Percentiles rank a stretch among this genome's conserved stretches.
These are phyloP conservation scores for Harmothoe impar DNA, from an alignment of 2,888 invertebrate genomes.

Conservation along the genomic window DNA sequence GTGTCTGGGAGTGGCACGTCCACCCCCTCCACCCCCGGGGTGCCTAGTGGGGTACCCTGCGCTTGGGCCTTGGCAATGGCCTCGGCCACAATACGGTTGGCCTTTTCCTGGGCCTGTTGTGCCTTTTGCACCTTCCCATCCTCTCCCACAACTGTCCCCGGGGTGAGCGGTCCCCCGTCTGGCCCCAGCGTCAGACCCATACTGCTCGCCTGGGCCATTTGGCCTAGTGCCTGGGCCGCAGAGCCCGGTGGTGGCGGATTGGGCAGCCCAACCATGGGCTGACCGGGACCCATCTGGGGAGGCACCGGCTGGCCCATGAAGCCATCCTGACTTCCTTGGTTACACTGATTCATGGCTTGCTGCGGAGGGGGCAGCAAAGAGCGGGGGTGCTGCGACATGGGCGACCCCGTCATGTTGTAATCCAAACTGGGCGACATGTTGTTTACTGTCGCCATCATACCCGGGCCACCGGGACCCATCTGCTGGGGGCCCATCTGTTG, in stretches of 20 bases:
- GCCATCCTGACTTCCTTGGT: too few relatives aligned
- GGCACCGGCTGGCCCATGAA: slow-evolving; percentile 33
- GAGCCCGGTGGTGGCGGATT: neutral
- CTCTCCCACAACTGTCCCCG: neutral
- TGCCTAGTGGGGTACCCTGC: slow-evolving; percentile 72
- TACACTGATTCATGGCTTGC: neutral
- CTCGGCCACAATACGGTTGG: slow-evolving; percentile 77
- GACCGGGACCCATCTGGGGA: slow-evolving; percentile 44
- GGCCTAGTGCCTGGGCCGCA: slow-evolving; percentile 28
- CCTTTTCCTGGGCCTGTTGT: slow-evolving; percentile 73
- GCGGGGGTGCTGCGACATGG: neutral
- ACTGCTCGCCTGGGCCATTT: slow-evolving; percentile 46
- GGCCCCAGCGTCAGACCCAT: neutral
- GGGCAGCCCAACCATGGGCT: neutral
- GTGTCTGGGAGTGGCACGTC: slow-evolving; percentile 61
- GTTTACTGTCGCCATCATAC: neutral
- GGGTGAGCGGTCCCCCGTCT: slow-evolving; percentile 5
- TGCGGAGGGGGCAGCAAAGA: neutral
- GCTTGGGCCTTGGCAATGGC: slow-evolving; percentile 78
- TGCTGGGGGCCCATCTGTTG: slow-evolving; percentile 1
- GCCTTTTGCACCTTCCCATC: slow-evolving; percentile 28
- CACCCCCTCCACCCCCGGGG: slow-evolving; percentile 71
- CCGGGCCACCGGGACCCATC: neutral
- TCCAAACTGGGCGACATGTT: slow-evolving; percentile 35
- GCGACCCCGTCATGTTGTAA: neutral